A percentile compares a stretch with the other conserved stretches of the same genome.
phyloP scores from a whole-genome alignment of 2,113 vertebrate species.

The Ceyx margarethae region DNA sequence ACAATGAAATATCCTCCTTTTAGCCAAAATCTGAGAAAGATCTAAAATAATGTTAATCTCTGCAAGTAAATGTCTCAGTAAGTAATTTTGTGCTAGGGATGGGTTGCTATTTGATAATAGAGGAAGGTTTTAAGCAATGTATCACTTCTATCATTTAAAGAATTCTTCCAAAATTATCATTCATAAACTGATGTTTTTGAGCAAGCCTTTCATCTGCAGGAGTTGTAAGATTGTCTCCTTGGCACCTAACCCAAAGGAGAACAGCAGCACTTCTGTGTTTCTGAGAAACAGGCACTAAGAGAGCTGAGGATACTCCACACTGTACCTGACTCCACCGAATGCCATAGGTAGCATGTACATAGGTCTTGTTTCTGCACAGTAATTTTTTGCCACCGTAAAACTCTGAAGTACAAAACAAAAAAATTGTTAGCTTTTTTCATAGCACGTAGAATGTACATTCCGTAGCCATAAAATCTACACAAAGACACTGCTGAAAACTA shows the following conservation, averaged over 20 bases:
- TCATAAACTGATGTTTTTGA: not conserved
- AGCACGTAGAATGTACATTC: not conserved
- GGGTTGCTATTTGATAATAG: not conserved
- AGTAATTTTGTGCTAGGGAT: not conserved
- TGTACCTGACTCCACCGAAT: not conserved
- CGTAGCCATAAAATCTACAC: not conserved
- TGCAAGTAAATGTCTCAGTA: not conserved
- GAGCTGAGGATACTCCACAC: not conserved
- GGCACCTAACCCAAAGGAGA: not conserved
- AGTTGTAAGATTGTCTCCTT: not conserved
- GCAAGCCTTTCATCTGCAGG: not conserved
- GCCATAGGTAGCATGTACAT: accelerated
- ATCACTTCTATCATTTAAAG: not conserved
- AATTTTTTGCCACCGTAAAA: not conserved
- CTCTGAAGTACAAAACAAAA: not conserved
- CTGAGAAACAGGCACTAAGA: not conserved
- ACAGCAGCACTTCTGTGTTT: not conserved
- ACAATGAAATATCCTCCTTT: not conserved
- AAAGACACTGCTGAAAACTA: not conserved
- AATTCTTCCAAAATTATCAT: not conserved
- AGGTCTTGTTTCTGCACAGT: not conserved
- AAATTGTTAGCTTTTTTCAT: too few relatives aligned
- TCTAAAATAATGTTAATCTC: not conserved
- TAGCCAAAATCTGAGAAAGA: not conserved
- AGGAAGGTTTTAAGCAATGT: accelerated